Evolutionary conservation across 2,113 vertebrate genomes (phyloP), one percentile per base, ranked within the genome.

Genomic region (Nycticebus coucang): DNA sequence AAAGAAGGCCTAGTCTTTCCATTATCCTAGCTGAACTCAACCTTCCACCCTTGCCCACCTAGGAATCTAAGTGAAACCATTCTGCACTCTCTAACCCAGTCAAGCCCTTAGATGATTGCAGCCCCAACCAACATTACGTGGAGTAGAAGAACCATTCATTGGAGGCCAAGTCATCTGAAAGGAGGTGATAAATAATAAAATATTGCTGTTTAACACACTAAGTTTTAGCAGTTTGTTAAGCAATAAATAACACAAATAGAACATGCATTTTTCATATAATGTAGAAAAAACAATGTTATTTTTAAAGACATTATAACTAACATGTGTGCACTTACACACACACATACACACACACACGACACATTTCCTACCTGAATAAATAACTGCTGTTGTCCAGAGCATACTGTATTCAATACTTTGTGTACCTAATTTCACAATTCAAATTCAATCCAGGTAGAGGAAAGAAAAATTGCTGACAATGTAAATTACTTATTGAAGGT

Each of bases 401-500:
- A 71, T 89, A 50, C 1, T 55, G 3, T 77, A 55, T 88, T 87
- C 59, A 88, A 50, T 60, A 90, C 6, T 12, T 77, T 21, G 0
- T 75, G 14, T 2, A 90, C 41, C 41, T 80, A 92, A 75, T 92
- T 81, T 92, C 68, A 69, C 74, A 83, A 62, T 87, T 95, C 71
- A 71, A 5, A 84, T 87, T 80, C 81, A 71, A 60, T 92, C 50
- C 77, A 28, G 84, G 22, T 21, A 66, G 10, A 75, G 21, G 19
- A 90, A 95, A 94, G 55, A 91, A 89, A 95, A 81, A 69, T 60
- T 84, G 22, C 66, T 83, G 75, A 59, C 15, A 92, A 4, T 80
- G 0, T 57, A 75, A 89, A 89, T 94, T 79, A 93, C 53, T 57
- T 87, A 88, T 60, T 74, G 33, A 93, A 83, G 92, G 4, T 50